Conservation (phyloP, 2,888 invertebrate species). For the Mylabris sibirica region DNA sequence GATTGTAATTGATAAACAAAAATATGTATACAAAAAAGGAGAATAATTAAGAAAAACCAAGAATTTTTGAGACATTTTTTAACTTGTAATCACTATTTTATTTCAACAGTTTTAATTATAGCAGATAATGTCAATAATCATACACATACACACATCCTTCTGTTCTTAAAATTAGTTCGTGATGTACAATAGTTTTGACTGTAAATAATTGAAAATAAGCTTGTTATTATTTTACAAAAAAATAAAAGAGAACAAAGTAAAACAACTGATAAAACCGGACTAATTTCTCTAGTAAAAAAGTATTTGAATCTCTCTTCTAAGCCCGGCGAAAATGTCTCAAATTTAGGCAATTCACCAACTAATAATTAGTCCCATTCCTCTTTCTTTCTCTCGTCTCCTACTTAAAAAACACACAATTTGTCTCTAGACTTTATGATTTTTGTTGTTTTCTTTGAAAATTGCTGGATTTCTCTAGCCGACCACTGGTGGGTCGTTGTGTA, state of each 20-base stretch:
- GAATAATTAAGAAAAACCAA: slow-evolving; percentile 8
- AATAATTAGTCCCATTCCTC: slow-evolving; percentile 1
- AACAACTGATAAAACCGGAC: not conserved
- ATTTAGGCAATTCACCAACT: not conserved
- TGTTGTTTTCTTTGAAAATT: not conserved
- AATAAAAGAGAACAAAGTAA: not conserved
- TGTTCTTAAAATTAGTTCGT: slow-evolving; percentile 5
- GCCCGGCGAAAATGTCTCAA: slow-evolving; percentile 4
- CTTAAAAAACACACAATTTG: not conserved
- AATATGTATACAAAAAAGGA: slow-evolving; percentile 19
- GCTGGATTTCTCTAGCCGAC: not conserved
- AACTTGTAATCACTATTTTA: not conserved
- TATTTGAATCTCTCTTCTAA: not conserved
- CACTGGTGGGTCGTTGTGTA: slow-evolving; percentile 14
- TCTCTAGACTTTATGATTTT: not conserved
- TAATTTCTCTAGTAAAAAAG: not conserved
- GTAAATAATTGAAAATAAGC: not conserved
- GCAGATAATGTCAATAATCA: not conserved
- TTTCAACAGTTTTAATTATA: not conserved
- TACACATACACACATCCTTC: not conserved
- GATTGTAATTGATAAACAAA: slow-evolving; percentile 25
- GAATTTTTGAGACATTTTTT: slow-evolving; percentile 46
- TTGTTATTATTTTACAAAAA: slow-evolving; percentile 5
- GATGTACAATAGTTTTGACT: slow-evolving; percentile 3
- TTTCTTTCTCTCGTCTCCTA: not conserved